Percentiles rank a stretch among this genome's conserved stretches.
These are phyloP conservation scores for Chesias legatella DNA, from an alignment of 2,888 invertebrate species.

Conservation along the genomic window DNA sequence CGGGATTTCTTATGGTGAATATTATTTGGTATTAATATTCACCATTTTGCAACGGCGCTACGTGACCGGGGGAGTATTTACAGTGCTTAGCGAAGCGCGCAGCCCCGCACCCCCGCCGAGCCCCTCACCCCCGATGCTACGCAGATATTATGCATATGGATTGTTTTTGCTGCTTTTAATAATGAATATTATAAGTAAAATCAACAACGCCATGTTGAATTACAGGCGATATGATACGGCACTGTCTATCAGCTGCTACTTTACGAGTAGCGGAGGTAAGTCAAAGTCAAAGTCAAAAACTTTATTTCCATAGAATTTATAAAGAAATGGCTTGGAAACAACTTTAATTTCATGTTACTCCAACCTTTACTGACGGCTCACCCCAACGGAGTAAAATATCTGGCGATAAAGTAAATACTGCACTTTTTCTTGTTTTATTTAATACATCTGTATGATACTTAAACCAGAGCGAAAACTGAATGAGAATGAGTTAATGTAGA, in stretches of 20 bases:
- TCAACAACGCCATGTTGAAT: conserved; percentile 14
- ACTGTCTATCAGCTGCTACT: conserved; percentile 5
- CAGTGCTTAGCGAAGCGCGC: conserved; percentile 70
- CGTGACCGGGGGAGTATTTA: conserved; percentile 73
- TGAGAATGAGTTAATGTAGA: too few species aligned
- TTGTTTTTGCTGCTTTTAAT: conserved; percentile 22
- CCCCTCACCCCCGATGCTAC: conserved; percentile 35
- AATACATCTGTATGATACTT: too few species aligned
- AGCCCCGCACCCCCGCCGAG: too few species aligned
- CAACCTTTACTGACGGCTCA: conserved; percentile 3
- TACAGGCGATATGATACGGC: too few species aligned
- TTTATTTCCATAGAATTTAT: too few species aligned
- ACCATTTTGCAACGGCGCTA: conserved; percentile 68
- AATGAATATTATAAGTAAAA: conserved; percentile 22
- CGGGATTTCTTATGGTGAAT: conserved; percentile 52
- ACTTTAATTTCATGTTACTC: too few species aligned
- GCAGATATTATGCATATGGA: conserved; percentile 43
- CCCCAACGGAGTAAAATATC: conserved; percentile 12
- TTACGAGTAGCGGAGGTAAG: conserved; percentile 2
- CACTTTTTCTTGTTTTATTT: not conserved
- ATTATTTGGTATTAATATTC: conserved; percentile 74
- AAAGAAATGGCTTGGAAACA: too few species aligned
- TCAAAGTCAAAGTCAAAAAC: too few species aligned
- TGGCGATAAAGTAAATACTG: conserved; percentile 2
- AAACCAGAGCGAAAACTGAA: too few species aligned